Percentiles rank a stretch among this genome's conserved stretches.
Evolutionary conservation across 2,797 vertebrate species (phyloP).

Genomic region (Bradypus variegatus): DNA sequence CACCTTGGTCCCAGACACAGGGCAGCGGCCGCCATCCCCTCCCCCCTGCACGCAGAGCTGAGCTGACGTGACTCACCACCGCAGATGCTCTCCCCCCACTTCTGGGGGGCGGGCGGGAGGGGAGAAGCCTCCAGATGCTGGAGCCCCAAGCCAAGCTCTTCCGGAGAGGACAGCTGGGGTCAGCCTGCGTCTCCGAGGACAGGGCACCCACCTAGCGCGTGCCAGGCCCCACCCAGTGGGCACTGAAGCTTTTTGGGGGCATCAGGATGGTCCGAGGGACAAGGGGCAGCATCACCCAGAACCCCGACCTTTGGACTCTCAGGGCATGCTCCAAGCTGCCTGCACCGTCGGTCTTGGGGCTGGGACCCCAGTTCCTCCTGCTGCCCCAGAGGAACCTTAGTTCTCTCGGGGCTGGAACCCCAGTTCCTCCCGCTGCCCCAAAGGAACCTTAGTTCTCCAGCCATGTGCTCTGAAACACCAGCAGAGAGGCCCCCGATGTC

Average conservation of each 20-base stretch:
- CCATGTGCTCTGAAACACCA: background rate
- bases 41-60: background rate
- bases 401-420: background rate
- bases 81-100: background rate
- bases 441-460: background rate
- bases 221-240: background rate
- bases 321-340: background rate
- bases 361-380: background rate
- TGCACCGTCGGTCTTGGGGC: no score
- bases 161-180: background rate
- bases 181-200: background rate
- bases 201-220: background rate
- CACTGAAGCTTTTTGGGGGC: background rate
- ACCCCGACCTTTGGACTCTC: no score
- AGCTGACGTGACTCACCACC: background rate
- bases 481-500: no score
- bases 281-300: background rate
- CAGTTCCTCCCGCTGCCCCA: background rate
- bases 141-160: background rate
- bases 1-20: constrained; percentile 20
- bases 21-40: background rate
- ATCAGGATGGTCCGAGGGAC: background rate
- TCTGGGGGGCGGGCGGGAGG: no score
- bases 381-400: background rate
- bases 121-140: background rate